Conservation (phyloP, 2,113 vertebrate species). For the Machaerirhynchus nigripectus region DNA sequence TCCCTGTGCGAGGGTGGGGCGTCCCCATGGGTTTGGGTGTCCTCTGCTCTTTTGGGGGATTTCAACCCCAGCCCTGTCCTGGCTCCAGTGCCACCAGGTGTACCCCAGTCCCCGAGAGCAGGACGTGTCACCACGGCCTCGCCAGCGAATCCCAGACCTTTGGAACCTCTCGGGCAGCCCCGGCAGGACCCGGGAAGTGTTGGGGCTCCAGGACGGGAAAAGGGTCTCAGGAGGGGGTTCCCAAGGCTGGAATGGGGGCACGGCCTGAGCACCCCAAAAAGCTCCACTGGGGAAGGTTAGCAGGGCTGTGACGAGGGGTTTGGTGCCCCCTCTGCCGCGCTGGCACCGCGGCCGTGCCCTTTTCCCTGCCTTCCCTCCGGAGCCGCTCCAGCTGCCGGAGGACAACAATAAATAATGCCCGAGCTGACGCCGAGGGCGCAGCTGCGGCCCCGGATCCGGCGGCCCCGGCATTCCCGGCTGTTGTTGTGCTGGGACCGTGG, state of each 20-base stretch:
- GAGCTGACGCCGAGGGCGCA: background rate
- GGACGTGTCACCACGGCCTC: accelerated
- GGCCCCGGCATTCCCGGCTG: background rate
- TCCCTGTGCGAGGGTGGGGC: background rate
- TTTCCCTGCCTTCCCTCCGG: background rate
- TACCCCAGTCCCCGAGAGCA: background rate
- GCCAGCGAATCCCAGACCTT: accelerated
- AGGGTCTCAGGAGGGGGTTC: accelerated
- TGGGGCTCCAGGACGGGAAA: too few species aligned
- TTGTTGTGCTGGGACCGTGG: background rate
- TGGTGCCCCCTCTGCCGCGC: background rate
- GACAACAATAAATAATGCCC: conserved; percentile 14
- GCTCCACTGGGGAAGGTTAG: accelerated
- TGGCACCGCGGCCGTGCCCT: accelerated
- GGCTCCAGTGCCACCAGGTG: background rate
- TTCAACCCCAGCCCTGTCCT: background rate
- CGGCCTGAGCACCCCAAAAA: background rate
- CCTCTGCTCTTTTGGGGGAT: background rate
- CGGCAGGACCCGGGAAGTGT: accelerated
- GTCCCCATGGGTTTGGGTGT: background rate
- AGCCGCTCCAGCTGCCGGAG: background rate
- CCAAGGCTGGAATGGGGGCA: background rate
- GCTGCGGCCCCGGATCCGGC: background rate
- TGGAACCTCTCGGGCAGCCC: accelerated
- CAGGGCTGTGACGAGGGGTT: background rate